Percentiles rank a stretch among this genome's conserved stretches.
Conservation (phyloP, 2,113 vertebrate genomes). For the Hypocryptadius cinnamomeus region DNA sequence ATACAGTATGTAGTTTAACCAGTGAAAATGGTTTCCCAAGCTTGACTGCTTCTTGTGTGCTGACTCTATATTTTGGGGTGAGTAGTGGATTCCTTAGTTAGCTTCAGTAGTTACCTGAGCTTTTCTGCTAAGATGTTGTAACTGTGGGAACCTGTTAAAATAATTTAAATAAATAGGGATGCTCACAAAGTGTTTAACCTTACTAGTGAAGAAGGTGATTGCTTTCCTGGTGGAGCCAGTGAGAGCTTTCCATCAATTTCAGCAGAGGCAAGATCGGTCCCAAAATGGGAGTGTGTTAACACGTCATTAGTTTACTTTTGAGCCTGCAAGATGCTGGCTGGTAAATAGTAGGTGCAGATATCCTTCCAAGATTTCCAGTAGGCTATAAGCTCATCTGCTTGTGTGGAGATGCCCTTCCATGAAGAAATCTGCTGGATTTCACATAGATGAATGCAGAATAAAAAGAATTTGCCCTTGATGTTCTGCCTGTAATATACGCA, state of each 20-base stretch:
- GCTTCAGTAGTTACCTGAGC: slow-evolving; percentile 47
- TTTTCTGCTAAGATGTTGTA: slow-evolving; percentile 42
- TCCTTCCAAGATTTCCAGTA: background rate
- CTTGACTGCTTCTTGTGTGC: slow-evolving; percentile 37
- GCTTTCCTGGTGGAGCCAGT: background rate
- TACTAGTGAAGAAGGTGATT: background rate
- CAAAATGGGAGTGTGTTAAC: background rate
- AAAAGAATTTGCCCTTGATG: background rate
- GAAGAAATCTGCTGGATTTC: slow-evolving; percentile 20
- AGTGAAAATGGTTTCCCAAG: slow-evolving; percentile 34
- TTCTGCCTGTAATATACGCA: slow-evolving; percentile 12
- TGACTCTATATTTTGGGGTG: slow-evolving; percentile 26
- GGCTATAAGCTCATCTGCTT: slow-evolving; percentile 16
- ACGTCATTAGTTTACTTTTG: background rate
- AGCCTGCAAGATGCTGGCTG: background rate
- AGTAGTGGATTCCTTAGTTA: slow-evolving; percentile 32
- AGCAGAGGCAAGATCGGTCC: background rate
- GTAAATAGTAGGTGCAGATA: slow-evolving; percentile 7
- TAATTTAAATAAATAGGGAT: slow-evolving; percentile 1
- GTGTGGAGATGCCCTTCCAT: background rate
- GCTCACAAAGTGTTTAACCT: slow-evolving; percentile 19
- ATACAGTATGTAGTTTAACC: slow-evolving; percentile 15
- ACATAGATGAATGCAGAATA: background rate
- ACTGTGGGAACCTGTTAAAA: slow-evolving; percentile 4
- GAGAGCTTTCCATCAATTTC: background rate